Percentiles rank a stretch among this genome's conserved stretches.
phyloP scores from a whole-genome alignment of 2,888 invertebrate genomes.

The Polydrusus pterygomalis region DNA sequence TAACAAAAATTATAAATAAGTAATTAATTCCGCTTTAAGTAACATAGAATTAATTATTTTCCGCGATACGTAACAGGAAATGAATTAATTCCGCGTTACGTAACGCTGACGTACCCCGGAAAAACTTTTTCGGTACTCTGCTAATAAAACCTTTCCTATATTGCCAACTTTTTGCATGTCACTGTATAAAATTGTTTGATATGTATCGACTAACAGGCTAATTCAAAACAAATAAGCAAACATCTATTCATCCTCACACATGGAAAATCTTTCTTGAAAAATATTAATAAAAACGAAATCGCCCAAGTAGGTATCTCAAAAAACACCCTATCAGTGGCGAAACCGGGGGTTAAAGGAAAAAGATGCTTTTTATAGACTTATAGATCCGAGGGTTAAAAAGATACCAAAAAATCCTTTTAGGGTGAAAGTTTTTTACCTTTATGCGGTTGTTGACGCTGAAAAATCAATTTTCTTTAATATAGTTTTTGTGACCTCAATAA shows the following conservation, averaged over 20 bases:
- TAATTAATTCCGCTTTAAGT: too few relatives aligned
- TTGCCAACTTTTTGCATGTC: too few relatives aligned
- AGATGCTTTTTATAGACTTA: conserved; percentile 46
- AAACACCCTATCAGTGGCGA: conserved; percentile 16
- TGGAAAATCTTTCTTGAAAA: not conserved
- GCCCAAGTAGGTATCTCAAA: not conserved
- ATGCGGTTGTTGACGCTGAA: conserved; percentile 42
- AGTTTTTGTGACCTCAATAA: not conserved
- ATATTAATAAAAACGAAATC: conserved; percentile 12
- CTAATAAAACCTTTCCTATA: too few relatives aligned
- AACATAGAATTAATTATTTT: too few relatives aligned
- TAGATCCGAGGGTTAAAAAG: conserved; percentile 46
- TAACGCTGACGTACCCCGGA: too few relatives aligned
- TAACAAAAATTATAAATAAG: too few relatives aligned
- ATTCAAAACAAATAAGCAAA: too few relatives aligned
- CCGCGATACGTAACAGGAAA: too few relatives aligned
- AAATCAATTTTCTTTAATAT: conserved; percentile 43
- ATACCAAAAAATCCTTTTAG: conserved; percentile 55
- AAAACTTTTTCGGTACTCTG: too few relatives aligned
- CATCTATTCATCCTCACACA: not conserved
- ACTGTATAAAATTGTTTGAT: too few relatives aligned
- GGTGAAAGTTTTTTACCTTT: conserved; percentile 46
- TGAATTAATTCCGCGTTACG: too few relatives aligned
- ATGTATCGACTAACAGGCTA: too few relatives aligned
- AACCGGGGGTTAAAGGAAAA: conserved; percentile 23